phyloP scores from a whole-genome alignment of 1,140 invertebrate genomes.

The Pseudobourletiella spinata region DNA sequence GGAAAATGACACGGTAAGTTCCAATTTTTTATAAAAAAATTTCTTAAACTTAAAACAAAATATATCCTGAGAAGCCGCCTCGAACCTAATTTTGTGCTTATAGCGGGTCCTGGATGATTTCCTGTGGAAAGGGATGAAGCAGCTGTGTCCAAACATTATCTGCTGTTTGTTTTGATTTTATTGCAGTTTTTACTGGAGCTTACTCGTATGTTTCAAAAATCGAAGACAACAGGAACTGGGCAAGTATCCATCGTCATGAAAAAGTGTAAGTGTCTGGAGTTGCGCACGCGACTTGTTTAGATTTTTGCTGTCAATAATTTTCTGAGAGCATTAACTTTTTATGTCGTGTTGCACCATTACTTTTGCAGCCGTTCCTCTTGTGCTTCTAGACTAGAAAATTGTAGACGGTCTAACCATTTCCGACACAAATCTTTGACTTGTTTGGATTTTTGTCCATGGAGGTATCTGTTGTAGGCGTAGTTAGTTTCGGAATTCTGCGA shows the following conservation, averaged over 20 bases:
- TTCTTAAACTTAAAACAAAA: background rate
- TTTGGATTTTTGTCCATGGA: too few relatives aligned
- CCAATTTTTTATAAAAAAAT: background rate
- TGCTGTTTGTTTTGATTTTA: background rate
- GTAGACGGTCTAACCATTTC: too few relatives aligned
- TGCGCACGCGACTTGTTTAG: background rate
- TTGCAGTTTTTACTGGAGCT: slow-evolving; percentile 45
- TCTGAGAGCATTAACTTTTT: too few relatives aligned
- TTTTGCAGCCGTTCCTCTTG: too few relatives aligned
- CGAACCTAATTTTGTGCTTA: too few relatives aligned
- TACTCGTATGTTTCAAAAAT: slow-evolving; percentile 44
- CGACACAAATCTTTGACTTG: too few relatives aligned
- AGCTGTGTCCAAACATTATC: background rate
- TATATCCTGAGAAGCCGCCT: too few relatives aligned
- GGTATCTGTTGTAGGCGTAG: too few relatives aligned
- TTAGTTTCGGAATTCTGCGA: too few relatives aligned
- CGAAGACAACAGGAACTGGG: slow-evolving; percentile 42
- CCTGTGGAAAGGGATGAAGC: background rate
- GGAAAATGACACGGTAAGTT: slow-evolving; percentile 33
- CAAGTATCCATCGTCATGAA: slow-evolving; percentile 44
- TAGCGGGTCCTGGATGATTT: too few relatives aligned
- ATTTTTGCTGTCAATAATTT: background rate
- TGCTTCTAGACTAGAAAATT: too few relatives aligned
- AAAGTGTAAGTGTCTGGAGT: slow-evolving; percentile 40
- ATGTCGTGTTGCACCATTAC: background rate